A percentile compares a stretch with the other conserved stretches of the same genome.
phyloP scores from a whole-genome alignment of 92 coral and sea anemone genomes.

The Epizoanthus scotinus region DNA sequence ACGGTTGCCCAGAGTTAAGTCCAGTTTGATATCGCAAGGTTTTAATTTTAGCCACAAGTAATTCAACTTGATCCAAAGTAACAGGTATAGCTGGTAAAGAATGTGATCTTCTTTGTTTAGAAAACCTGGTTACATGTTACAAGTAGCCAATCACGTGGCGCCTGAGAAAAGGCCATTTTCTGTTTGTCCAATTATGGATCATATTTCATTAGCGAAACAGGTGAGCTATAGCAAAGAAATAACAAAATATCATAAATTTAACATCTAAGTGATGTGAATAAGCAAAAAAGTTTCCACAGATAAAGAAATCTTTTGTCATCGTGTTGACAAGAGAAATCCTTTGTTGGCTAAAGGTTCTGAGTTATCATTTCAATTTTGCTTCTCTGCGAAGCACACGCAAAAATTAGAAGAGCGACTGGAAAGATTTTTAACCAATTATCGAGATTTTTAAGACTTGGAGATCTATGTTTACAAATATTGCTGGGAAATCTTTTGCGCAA shows the following conservation, averaged over 20 bases:
- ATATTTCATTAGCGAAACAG: slow-evolving; percentile 59
- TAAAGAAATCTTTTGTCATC: slow-evolving; percentile 83
- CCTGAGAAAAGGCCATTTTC: slow-evolving; percentile 56
- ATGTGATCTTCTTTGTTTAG: slow-evolving; percentile 7
- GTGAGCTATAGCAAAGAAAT: slow-evolving; percentile 72
- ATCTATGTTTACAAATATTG: slow-evolving; percentile 22
- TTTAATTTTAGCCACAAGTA: slow-evolving; percentile 25
- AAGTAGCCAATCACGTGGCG: slow-evolving; percentile 62
- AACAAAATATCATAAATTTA: slow-evolving; percentile 72
- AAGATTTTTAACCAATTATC: not conserved
- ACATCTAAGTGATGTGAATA: slow-evolving; percentile 62
- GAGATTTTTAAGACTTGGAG: not conserved
- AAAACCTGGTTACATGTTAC: slow-evolving; percentile 32
- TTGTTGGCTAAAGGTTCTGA: slow-evolving; percentile 27
- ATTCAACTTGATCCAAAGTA: slow-evolving; percentile 40
- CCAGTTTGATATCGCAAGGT: not conserved
- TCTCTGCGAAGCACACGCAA: slow-evolving; percentile 27
- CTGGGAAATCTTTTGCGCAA: slow-evolving; percentile 17
- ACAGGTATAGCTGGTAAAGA: slow-evolving; percentile 48
- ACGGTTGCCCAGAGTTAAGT: not conserved
- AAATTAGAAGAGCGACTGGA: not conserved
- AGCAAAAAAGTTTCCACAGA: slow-evolving; percentile 49
- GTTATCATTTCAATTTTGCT: slow-evolving; percentile 10
- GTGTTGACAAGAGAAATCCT: slow-evolving; percentile 62
- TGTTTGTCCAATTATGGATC: slow-evolving; percentile 73